Conservation (phyloP, 2,888 invertebrate genomes). For the Helicoverpa assulta region DNA sequence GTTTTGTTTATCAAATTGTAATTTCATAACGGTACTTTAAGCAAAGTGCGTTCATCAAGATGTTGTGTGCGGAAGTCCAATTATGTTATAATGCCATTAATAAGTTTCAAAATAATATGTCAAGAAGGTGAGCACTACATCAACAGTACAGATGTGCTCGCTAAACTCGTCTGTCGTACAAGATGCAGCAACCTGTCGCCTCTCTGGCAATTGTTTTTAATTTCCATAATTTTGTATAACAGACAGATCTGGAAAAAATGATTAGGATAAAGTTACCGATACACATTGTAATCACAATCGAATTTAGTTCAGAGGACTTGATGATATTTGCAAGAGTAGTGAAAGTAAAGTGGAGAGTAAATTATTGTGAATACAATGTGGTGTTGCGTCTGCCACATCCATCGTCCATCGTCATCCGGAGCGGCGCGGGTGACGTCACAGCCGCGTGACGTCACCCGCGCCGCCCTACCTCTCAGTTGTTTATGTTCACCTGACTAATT, state of each 20-base stretch:
- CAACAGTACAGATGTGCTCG: not conserved
- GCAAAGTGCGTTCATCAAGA: not conserved
- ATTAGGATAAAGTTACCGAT: constrained; percentile 15
- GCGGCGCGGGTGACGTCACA: not conserved
- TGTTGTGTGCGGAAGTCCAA: not conserved
- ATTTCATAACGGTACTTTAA: not conserved
- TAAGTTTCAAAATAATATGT: not conserved
- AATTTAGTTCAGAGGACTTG: not conserved
- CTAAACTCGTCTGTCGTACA: constrained; percentile 8
- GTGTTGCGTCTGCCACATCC: too few species aligned
- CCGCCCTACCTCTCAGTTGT: constrained; percentile 69
- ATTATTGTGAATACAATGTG: too few species aligned
- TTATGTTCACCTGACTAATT: constrained; percentile 70
- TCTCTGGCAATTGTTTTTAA: not conserved
- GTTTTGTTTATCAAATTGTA: too few species aligned
- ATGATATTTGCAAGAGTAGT: too few species aligned
- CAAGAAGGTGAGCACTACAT: constrained; percentile 4
- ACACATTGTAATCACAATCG: constrained; percentile 39
- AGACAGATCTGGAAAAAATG: constrained; percentile 1
- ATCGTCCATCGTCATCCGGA: not conserved
- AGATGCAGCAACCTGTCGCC: not conserved
- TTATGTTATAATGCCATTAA: not conserved
- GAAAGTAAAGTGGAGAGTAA: too few species aligned
- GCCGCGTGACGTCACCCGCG: constrained; percentile 19
- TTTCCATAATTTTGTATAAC: constrained; percentile 25